Base-by-base conservation (phyloP, 2,888 invertebrate species). In the Epiblema foenella region DNA sequence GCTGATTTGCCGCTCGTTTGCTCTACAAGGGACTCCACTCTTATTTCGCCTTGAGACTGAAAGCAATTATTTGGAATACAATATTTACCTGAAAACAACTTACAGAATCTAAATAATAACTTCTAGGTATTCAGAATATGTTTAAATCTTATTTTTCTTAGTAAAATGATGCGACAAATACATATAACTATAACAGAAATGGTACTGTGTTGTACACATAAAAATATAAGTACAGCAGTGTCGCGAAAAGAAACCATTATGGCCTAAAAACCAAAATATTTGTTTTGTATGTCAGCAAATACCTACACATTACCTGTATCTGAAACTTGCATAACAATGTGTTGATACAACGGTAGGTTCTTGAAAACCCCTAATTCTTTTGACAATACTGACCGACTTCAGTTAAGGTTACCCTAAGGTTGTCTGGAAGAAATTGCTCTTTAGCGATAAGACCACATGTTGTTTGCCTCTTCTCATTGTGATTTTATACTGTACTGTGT, bases 11-110 rank as follows among this genome's bases (percentile, higher is more conserved):
- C 81, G 83, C 81, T 81, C 79, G 79, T 77, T 77, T 77, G 54
- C 70, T 65, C 67, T 82, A 89, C 88, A 89, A 83, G 85, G 82
- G 85, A 84, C 81, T 78, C 81, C 87, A 88, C 86, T 89, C 84
- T 81, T 76, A 80, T 80, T 77, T 83, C 77, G 77, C 85, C 84
- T 87, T 85, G 85, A 79, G 76, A 75, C 79, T 75, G 77, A 77
- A 79, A 76, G 77, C 78, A 78, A 77, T 81, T 75, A 71, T 69
- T 76, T 78, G 77, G 74, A 77, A 75, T 77, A 77, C 73, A 73
- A 67, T 51, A 64, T 72, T 73, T 69, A 69, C 67, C 52, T 46
- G 62, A 65, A 42, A 73, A 51, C 29, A 67, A 33, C 69, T 69
- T 64, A 49, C 68, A 60, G 59, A 64, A 46, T 62, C 33, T 54